These are phyloP conservation scores for Diploscapter pachys DNA, from an alignment of 1,140 invertebrate species.

Conservation along the genomic window DNA sequence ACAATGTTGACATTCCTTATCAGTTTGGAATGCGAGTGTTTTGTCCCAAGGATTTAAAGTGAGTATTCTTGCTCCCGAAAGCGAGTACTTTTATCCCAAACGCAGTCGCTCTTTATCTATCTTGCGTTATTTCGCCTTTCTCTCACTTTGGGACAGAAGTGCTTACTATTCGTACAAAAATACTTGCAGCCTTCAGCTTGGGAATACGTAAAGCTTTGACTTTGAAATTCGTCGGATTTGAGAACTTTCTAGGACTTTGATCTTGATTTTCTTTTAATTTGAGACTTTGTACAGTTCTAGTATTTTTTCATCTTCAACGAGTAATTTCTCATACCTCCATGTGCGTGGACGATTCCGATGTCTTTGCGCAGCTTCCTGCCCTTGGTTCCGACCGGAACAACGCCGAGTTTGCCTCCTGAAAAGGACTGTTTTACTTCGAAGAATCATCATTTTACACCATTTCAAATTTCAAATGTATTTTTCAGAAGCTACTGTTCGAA, in stretches of 20 bases:
- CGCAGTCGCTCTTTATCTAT: too few species aligned
- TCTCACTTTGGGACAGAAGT: neutral
- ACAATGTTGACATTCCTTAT: too few species aligned
- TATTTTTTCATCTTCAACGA: neutral
- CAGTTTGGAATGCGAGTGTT: too few species aligned
- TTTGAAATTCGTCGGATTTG: neutral
- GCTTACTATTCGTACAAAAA: neutral
- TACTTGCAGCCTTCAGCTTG: neutral
- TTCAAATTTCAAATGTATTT: constrained; percentile 10
- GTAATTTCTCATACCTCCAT: constrained; percentile 55
- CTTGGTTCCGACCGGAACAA: constrained; percentile 56
- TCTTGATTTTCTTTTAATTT: neutral
- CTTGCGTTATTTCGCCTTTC: too few species aligned
- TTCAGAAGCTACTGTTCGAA: neutral
- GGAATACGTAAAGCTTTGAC: neutral
- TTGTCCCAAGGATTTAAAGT: too few species aligned
- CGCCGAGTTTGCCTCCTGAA: constrained; percentile 58
- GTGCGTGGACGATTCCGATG: constrained; percentile 57
- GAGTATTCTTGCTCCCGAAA: too few species aligned
- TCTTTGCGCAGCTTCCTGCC: constrained; percentile 52
- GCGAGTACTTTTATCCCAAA: too few species aligned
- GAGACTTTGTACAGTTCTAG: neutral
- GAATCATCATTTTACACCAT: neutral
- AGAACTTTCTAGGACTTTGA: too few species aligned
- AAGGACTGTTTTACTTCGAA: neutral